A percentile compares a stretch with the other conserved stretches of the same genome.
Evolutionary conservation across 2,888 invertebrate genomes (phyloP).

Genomic region (Lithophane ornitopus): DNA sequence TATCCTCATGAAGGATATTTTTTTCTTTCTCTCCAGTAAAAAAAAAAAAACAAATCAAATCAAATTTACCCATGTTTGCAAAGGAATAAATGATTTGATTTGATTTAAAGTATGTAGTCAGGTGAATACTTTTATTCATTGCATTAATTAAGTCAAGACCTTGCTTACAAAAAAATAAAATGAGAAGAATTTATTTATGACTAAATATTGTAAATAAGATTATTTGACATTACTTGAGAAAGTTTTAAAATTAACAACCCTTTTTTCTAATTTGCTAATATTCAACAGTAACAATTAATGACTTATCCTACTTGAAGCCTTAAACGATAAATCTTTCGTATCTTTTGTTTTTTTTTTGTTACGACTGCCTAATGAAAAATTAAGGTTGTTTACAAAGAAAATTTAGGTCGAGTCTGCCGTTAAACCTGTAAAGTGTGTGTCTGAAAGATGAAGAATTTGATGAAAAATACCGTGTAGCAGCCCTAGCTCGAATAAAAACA

Average conservation of each 20-base stretch:
- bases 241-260: slow-evolving; percentile 6
- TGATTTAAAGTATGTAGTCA: neutral
- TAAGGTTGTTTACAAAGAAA: slow-evolving; percentile 39
- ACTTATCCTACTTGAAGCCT: neutral
- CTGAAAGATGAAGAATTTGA: slow-evolving; percentile 28
- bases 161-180: neutral
- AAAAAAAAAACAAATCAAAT: no score
- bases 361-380: slow-evolving; percentile 41
- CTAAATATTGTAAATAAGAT: neutral
- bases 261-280: neutral
- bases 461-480: slow-evolving; percentile 23
- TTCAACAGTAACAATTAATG: slow-evolving; percentile 28
- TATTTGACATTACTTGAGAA: slow-evolving; percentile 2
- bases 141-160: neutral
- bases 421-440: slow-evolving; percentile 24
- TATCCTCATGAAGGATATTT: neutral
- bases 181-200: neutral
- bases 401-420: slow-evolving; percentile 22
- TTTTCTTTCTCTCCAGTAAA: neutral
- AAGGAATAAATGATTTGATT: no score
- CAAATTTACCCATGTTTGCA: no score
- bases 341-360: slow-evolving; percentile 27
- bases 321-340: slow-evolving; percentile 41
- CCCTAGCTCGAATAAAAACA: slow-evolving; percentile 37
- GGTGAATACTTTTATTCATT: neutral